Evolutionary conservation across 2,888 invertebrate species (phyloP), one percentile per base, ranked within the genome.

Genomic region (Amphipoea oculea): DNA sequence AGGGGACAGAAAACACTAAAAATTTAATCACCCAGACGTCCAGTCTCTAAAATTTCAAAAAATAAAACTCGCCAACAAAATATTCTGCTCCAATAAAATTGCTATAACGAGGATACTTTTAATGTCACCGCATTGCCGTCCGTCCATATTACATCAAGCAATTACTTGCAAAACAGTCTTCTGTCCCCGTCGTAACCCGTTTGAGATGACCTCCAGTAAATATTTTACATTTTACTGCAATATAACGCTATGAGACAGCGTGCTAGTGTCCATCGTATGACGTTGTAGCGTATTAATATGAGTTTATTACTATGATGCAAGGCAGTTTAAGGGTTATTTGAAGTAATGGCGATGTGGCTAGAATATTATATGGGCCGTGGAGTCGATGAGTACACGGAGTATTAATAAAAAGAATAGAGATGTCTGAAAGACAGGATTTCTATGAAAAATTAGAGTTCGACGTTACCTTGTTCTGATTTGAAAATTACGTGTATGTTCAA

Each of bases 211-310:
- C 92, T 87, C 91, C 85, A 88, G 86, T 92, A 89, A 92, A 93
- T 93, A 92, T 92, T 92, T 93, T 86, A 92, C 88, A 90, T 90
- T 92, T 92, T 91, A 91, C 88, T 90, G 88, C 90, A 72, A 88
- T 88, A 88, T 88, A 88, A 89, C 90, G 90, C 89, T 91, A 87
- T 77, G 88, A 88, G 88, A 88, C 83, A 69, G 79, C 60, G 65
- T 73, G 85, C 66, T 74, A 36, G 89, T 90, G 88, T 85, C 83
- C 91, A 77, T 78, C 85, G 67, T 67, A 70, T 71, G 66, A 78
- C 69, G 62, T 40, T 57, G 57, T 79, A 54, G 29, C 66, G 68
- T 74, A 73, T 70, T 86, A 83, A 83, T 79, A 79, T 76, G 73
- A 83, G 71, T 84, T 78, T 84, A 78, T 78, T 84, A 78, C 65